Evolutionary conservation across 1,140 invertebrate species (phyloP), one percentile per base, ranked within the genome.

Genomic region (Kradibia gibbosae): DNA sequence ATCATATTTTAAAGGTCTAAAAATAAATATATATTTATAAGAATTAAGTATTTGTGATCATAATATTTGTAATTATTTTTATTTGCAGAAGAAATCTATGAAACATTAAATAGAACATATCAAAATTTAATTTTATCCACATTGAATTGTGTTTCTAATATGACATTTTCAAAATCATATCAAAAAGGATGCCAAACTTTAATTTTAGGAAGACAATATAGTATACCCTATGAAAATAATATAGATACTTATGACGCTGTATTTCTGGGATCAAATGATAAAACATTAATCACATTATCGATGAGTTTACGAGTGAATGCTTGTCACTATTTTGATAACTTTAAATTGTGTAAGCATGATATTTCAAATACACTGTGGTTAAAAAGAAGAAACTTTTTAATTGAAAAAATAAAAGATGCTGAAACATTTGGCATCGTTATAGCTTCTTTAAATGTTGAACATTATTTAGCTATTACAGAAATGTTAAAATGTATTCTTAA

Each of bases 321-420:
- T 77, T 93, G 94, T 90, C 91, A 92, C 81, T 89, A 91, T 82
- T 88, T 92, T 70, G 88, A 93, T 81, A 89, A 86, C 81, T 67
- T 34, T 89, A 65, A 88, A 89, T 57, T 91, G 53, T 78, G 82
- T 53, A 72, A 89, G 82, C 87, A 91, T 84, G 82, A 89, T 88
- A 86, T 85, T 50, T 85, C 92, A 82, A 91, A 93, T 83, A 92
- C 90, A 55, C 87, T 86, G 50, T 94, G 94, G 91, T 92, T 99
- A 28, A 97, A 95, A 90, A 94, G 95, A 85, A 93, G 97, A 84
- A 94, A 95, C 85, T 98, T 94, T 87, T 92, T 97, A 60, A 93
- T 98, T 25, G 97, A 99, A 91, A 96, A 95, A 87, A 94, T 97
- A 70, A 97, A 96, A 90, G 97, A 98, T 93, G 96, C 97, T 0